Conservation (phyloP, 2,797 vertebrate genomes). For the Orientallactaga sibirica region DNA sequence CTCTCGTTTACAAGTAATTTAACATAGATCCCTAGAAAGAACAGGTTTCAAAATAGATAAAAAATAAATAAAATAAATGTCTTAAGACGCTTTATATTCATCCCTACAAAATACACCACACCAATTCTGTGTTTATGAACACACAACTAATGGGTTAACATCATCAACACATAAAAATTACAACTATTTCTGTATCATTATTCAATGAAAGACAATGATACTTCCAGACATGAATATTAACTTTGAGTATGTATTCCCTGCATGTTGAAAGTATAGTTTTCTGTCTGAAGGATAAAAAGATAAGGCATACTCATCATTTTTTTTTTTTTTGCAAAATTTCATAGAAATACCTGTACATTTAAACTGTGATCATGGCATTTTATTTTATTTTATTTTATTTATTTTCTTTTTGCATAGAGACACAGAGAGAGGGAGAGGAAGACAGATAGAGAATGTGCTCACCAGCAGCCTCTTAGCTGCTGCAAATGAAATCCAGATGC, state of each 20-base stretch:
- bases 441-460: too few relatives aligned
- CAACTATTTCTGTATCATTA: not conserved
- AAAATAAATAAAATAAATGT: not conserved
- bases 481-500: too few relatives aligned
- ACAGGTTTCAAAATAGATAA: not conserved
- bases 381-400: too few relatives aligned
- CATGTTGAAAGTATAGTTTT: not conserved
- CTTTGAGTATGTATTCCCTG: not conserved
- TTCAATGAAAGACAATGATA: not conserved
- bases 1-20: not conserved
- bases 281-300: conserved; percentile 7
- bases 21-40: not conserved
- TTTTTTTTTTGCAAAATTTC: conserved; percentile 1
- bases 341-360: not conserved
- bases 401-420: too few relatives aligned
- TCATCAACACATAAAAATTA: not conserved
- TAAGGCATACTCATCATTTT: not conserved
- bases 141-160: not conserved
- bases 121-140: not conserved
- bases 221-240: not conserved
- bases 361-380: not conserved
- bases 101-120: not conserved
- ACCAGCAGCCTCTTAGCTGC: too few relatives aligned
- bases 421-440: too few relatives aligned
- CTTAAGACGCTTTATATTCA: not conserved